Evolutionary conservation across 2,888 invertebrate genomes (phyloP), one percentile per base, ranked within the genome.

Genomic region (Timandra comae): DNA sequence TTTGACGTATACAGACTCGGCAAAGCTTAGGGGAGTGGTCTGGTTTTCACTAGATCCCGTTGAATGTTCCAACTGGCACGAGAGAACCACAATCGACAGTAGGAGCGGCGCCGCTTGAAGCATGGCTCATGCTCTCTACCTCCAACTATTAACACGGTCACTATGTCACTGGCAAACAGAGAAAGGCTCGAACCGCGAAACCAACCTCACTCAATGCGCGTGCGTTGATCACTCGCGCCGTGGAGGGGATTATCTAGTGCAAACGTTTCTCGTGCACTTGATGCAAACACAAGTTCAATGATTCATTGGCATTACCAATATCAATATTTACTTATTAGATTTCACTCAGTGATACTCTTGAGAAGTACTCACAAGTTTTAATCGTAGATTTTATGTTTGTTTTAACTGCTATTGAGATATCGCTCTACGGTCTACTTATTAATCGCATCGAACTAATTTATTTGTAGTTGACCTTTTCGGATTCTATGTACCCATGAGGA

Each of bases 121-220:
- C 82, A 82, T 82, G 72, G 68, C 33, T 33, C 74, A 70, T 52
- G 52, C 57, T 61, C 73, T 68, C 71, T 71, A 1, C 4, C 6
- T 16, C 16, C 67, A 64, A 54, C 63, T 61, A 66, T 64, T 53
- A 65, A 65, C 76, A 72, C 81, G 80, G 81, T 75, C 78, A 79
- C 80, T 74, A 61, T 79, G 78, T 70, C 81, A 80, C 80, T 80
- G 78, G 64, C 52, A 46, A 51, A 48, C 53, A 80, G 81, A 80
- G 82, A 82, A 80, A 81, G 81, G 84, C 65, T 57, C 46, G 68
- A n/a, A n/a, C 54, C 63, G 51, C 55, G 56, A 46, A 50, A n/a
- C n/a, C 61, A 48, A 52, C 22, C 43, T 49, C 56, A 43, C 53
- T 43, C 52, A 46, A 52, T 42, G 49, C 51, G 43, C 46, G 38